Base-by-base conservation (phyloP, 1,140 invertebrate species). In the Drosophila willistoni region DNA sequence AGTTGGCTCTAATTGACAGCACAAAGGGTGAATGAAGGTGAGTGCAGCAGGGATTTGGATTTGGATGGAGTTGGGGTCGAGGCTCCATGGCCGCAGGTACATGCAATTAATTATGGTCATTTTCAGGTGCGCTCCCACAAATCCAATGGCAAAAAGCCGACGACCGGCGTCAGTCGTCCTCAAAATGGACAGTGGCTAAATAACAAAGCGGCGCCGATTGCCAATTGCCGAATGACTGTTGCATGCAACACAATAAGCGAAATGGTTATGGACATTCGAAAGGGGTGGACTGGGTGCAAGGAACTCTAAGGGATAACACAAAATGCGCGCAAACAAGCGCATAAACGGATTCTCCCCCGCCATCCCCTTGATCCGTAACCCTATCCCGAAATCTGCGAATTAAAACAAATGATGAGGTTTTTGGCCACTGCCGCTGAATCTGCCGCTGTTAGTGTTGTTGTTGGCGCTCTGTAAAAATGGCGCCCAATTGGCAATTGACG, bases 21-120 rank as follows among this genome's bases (percentile, higher is more conserved):
- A 78, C 44, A 51, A 51, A 51, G 44, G 44, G 44, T 4, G 17
- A 19, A n/a, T n/a, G n/a, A n/a, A n/a, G n/a, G 19, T 51, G 4
- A 22, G 7, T 51, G 44, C 17, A 39, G 65, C 34, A 12, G 36
- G 36, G 12, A 39, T 39, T 2, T 39, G 36, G 12, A 39, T 39
- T 2, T 39, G 29, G 42, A 56, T 42, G 17, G 56, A 14, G 36
- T 10, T 22, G 19, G 25, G 36, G 47, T 55, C 39, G 55, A 47
- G 47, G 14, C 7, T 42, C 29, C 36, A 41, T 72, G 83, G 75
- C 70, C 79, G 56, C 83, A 87, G 80, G 84, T 78, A 89, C 84
- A 89, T 51, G 84, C 85, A 89, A 89, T 89, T 89, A 89, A 89
- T 89, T 89, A 89, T 90, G 84, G 85, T 89, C 84, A 89, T 89